Evolutionary conservation across 2,888 invertebrate species (phyloP), one percentile per base, ranked within the genome.

Genomic region (Epirrhoe tristata): DNA sequence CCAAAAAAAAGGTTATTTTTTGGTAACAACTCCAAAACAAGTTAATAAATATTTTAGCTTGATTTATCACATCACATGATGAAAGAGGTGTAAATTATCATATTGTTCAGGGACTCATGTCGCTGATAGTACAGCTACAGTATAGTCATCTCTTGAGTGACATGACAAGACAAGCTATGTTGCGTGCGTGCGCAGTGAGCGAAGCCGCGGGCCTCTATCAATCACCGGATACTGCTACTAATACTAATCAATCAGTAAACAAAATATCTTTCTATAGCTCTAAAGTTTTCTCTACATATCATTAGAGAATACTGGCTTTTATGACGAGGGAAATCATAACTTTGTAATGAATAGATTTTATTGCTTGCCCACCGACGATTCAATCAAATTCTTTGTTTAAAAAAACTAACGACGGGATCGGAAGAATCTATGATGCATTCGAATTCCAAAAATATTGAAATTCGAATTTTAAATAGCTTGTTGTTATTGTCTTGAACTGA

Each of bases 401-500:
- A 77, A 66, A 74, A 75, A 75, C 69, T 66, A 74, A 74, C 61
- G 68, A 75, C 75, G 66, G 73, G 73, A 76, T 75, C 74, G 74
- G 73, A 65, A 65, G 58, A 71, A 67, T 66, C 50, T 66, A 70
- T 65, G 72, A 72, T 73, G 69, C 68, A 70, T 76, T 75, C 75
- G 77, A 80, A 79, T 43, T 52, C 39, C 39, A 59, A 58, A 58
- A 31, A 43, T n/a, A 39, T 55, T 39, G 48, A 57, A 48, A 43
- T 31, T 48, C 46, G 55, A 55, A 55, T 12, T 43, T 12, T 43
- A 5, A 12, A 43, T 1, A 48, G 48, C 24, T 24, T 2, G 6
- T n/a, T 17, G 51, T 51, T 70, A 78, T 78, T 77, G 77, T 78
- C 75, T 77, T 74, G 56, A 76, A 77, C 79, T 80, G 71, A 78